Percentiles rank a stretch among this genome's conserved stretches.
These are phyloP conservation scores for Cettia cetti DNA, from an alignment of 2,113 vertebrate genomes.

Conservation along the genomic window DNA sequence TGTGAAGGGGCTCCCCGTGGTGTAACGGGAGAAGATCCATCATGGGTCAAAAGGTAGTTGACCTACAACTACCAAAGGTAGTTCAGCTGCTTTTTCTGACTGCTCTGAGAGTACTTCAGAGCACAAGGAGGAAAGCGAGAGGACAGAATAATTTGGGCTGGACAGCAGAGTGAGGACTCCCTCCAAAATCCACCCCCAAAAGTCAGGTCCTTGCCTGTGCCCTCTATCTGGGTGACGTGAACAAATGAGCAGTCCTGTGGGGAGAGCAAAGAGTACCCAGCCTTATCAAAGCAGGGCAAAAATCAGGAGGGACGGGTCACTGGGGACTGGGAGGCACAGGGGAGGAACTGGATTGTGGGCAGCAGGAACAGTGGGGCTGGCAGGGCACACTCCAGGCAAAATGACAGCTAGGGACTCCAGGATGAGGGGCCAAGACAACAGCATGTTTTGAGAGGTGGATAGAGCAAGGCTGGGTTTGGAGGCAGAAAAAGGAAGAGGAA, in stretches of 20 bases:
- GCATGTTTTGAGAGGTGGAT: not conserved
- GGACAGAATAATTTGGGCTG: not conserved
- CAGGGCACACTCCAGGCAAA: not conserved
- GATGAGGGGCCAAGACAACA: fast-evolving
- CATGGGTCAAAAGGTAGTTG: not conserved
- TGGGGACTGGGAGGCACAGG: fast-evolving
- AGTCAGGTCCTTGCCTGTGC: not conserved
- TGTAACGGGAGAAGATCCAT: not conserved
- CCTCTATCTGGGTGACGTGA: not conserved
- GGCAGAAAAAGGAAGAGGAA: not conserved
- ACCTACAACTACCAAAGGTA: not conserved
- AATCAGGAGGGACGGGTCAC: fast-evolving
- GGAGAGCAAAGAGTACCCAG: not conserved
- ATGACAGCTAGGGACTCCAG: not conserved
- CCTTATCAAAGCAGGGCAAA: not conserved
- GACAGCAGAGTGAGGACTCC: not conserved
- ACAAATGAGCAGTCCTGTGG: not conserved
- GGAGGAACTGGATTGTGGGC: not conserved
- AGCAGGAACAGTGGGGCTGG: not conserved
- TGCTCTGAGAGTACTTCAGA: not conserved
- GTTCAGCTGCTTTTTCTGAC: not conserved
- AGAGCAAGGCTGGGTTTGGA: not conserved
- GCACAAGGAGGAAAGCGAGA: not conserved
- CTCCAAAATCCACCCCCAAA: not conserved
- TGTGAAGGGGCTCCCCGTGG: not conserved